A percentile compares a stretch with the other conserved stretches of the same genome.
Evolutionary conservation across 2,888 invertebrate species (phyloP).

Genomic region (Catocala sponsa): DNA sequence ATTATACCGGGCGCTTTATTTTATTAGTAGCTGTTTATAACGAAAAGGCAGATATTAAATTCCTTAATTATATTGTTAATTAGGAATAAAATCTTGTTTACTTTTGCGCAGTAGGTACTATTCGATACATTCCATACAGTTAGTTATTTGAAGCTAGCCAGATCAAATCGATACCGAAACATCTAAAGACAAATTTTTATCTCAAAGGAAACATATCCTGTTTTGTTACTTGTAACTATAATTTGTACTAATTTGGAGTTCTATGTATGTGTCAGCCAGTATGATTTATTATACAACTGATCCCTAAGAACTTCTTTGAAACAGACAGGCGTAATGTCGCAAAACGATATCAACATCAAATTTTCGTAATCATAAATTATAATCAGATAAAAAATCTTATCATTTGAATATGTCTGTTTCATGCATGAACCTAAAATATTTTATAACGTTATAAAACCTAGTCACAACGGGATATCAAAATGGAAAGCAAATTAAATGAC

Average conservation of each 20-base stretch:
- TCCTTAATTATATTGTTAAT: too few species aligned
- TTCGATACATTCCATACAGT: too few species aligned
- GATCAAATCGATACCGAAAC: too few species aligned
- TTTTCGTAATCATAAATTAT: conserved; percentile 32
- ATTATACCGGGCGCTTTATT: too few species aligned
- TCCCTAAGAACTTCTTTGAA: conserved; percentile 42
- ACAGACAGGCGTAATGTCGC: conserved; percentile 35
- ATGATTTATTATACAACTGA: conserved; percentile 47
- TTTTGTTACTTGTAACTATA: conserved; percentile 29
- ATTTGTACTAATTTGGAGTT: conserved; percentile 39
- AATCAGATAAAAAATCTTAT: conserved; percentile 28
- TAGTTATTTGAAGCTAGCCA: too few species aligned
- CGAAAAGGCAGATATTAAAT: too few species aligned
- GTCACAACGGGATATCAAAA: conserved; percentile 9
- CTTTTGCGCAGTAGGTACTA: too few species aligned
- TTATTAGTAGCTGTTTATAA: too few species aligned
- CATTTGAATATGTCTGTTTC: conserved; percentile 30
- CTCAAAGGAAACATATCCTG: conserved; percentile 37
- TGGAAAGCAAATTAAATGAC: conserved; percentile 5
- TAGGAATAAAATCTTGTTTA: too few species aligned
- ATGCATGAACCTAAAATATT: conserved; percentile 29
- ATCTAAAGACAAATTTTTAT: conserved; percentile 36
- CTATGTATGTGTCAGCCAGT: conserved; percentile 25
- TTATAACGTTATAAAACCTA: conserved; percentile 24
- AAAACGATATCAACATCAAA: conserved; percentile 33